phyloP scores from a whole-genome alignment of 2,888 invertebrate genomes.

The Amaurobius ferox region DNA sequence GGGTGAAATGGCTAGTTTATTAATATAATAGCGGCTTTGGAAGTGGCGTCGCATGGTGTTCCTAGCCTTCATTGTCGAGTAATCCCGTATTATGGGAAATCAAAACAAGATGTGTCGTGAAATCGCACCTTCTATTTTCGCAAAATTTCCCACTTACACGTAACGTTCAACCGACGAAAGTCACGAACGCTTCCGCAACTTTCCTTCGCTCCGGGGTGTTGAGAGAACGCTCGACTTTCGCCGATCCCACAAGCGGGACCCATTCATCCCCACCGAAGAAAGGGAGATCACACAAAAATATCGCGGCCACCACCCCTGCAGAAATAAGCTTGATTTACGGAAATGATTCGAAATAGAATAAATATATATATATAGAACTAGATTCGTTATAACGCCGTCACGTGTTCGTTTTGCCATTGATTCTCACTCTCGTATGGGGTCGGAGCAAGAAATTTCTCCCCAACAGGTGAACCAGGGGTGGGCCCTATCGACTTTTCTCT shows the following conservation, averaged over 20 bases:
- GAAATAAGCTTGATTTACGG: slow-evolving; percentile 13
- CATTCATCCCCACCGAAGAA: no score
- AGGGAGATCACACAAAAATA: neutral
- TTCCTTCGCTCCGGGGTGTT: slow-evolving; percentile 19
- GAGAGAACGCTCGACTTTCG: slow-evolving; percentile 41
- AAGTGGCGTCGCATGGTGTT: neutral
- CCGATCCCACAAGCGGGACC: slow-evolving; percentile 33
- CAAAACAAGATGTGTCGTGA: neutral
- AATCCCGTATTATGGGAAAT: neutral
- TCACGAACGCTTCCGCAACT: slow-evolving; percentile 32
- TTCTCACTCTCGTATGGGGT: neutral
- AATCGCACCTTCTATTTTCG: slow-evolving; percentile 8
- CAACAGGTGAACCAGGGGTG: neutral
- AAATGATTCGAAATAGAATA: neutral
- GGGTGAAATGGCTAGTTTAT: no score
- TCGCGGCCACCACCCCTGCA: neutral
- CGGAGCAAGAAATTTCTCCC: neutral
- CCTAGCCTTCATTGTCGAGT: neutral
- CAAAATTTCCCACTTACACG: slow-evolving; percentile 14
- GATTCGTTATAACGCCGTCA: neutral
- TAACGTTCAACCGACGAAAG: neutral
- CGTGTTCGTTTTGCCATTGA: neutral
- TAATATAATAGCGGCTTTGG: no score
- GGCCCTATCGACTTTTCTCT: neutral
- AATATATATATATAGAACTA: neutral